phyloP scores from a whole-genome alignment of 1,140 invertebrate genomes.

The Plutomurus gul region DNA sequence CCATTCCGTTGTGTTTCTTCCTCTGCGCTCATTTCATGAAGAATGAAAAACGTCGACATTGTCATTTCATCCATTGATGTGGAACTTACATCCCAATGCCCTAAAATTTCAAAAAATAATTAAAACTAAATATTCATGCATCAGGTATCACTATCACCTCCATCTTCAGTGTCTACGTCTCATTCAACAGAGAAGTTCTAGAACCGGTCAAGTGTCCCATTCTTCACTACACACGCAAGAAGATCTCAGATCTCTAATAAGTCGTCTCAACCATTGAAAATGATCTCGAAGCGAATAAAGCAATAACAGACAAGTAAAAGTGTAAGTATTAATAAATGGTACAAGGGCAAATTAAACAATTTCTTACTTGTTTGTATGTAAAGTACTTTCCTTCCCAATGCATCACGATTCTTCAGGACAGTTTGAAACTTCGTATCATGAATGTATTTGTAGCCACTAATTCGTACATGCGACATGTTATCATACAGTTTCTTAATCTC shows the following conservation, averaged over 20 bases:
- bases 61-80: not conserved
- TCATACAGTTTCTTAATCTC: conserved; percentile 3
- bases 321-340: not conserved
- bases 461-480: not conserved
- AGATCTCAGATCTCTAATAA: too few relatives aligned
- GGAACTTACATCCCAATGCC: not conserved
- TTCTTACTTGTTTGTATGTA: not conserved
- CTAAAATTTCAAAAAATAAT: not conserved
- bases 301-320: too few relatives aligned
- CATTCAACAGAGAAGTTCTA: too few relatives aligned
- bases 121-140: not conserved
- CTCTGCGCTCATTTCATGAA: not conserved
- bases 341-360: not conserved
- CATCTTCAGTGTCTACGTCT: too few relatives aligned
- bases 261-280: too few relatives aligned
- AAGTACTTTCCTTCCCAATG: not conserved
- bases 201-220: too few relatives aligned
- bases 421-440: not conserved
- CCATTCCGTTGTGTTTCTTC: not conserved
- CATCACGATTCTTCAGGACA: not conserved
- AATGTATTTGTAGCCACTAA: not conserved
- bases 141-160: too few relatives aligned
- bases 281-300: too few relatives aligned
- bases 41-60: conserved; percentile 14
- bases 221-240: too few relatives aligned